phyloP scores from a whole-genome alignment of 2,888 invertebrate genomes.

The Barypeithes pellucidus region DNA sequence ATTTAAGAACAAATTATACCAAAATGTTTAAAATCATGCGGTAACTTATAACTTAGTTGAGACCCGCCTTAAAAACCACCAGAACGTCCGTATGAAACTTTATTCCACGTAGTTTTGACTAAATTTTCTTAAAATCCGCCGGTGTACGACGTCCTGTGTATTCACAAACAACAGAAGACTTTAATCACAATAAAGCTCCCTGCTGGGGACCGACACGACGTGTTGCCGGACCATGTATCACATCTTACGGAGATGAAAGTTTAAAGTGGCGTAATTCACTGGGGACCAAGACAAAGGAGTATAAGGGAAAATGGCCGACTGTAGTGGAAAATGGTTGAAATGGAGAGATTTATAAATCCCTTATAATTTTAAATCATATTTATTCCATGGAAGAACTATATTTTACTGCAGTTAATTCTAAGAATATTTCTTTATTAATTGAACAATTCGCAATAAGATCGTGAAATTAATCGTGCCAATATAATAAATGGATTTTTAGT shows the following conservation, averaged over 20 bases:
- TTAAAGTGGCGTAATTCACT: conserved; percentile 51
- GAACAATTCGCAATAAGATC: too few species aligned
- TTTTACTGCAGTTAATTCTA: not conserved
- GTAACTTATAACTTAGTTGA: too few species aligned
- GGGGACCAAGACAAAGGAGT: conserved; percentile 33
- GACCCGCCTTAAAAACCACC: too few species aligned
- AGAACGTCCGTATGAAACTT: too few species aligned
- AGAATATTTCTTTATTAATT: too few species aligned
- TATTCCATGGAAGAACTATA: not conserved
- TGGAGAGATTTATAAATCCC: conserved; percentile 18
- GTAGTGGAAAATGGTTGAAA: conserved; percentile 19
- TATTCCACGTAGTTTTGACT: too few species aligned
- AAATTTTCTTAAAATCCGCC: too few species aligned
- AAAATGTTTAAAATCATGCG: too few species aligned
- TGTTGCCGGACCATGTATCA: conserved; percentile 52
- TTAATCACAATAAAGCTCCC: conserved; percentile 53
- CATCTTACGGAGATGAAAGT: conserved; percentile 50
- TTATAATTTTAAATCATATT: not conserved
- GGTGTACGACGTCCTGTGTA: conserved; percentile 24
- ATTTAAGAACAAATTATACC: too few species aligned
- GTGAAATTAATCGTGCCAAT: too few species aligned
- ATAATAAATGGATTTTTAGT: too few species aligned
- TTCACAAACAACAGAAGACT: conserved; percentile 41
- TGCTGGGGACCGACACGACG: conserved; percentile 41
- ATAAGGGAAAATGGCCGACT: conserved; percentile 10